A percentile compares a stretch with the other conserved stretches of the same genome.
Conservation (phyloP, 1,140 invertebrate genomes). For the Teleogryllus occipitalis region DNA sequence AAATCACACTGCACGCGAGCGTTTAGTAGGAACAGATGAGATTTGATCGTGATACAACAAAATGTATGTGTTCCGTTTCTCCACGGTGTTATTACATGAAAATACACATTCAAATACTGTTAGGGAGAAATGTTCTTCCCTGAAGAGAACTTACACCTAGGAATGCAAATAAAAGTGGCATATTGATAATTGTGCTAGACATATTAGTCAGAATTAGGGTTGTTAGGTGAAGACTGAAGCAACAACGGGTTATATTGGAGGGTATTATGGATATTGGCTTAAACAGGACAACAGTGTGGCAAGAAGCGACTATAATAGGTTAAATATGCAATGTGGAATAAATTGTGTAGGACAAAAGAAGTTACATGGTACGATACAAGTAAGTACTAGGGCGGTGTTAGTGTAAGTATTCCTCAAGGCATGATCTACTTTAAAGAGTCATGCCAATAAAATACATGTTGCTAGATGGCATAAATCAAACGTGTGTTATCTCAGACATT, state of each 20-base stretch:
- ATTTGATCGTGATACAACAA: constrained; percentile 2
- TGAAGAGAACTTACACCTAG: not conserved
- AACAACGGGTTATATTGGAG: too few species aligned
- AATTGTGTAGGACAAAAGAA: not conserved
- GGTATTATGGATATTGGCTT: too few species aligned
- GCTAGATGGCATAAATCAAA: too few species aligned
- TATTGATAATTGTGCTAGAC: not conserved
- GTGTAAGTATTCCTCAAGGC: not conserved
- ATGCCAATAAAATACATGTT: not conserved
- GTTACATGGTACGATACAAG: not conserved
- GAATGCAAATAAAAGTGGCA: not conserved
- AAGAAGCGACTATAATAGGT: too few species aligned
- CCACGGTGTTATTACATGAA: not conserved
- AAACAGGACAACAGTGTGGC: too few species aligned
- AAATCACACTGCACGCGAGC: not conserved
- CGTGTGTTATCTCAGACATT: too few species aligned
- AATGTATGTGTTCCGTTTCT: not conserved
- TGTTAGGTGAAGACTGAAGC: too few species aligned
- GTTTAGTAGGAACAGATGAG: not conserved
- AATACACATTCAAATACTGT: not conserved
- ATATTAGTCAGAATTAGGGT: not conserved
- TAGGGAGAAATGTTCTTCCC: not conserved
- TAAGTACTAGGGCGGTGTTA: not conserved
- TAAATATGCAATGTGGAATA: not conserved
- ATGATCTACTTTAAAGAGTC: not conserved